Evolutionary conservation across 1,140 invertebrate genomes (phyloP).

Genomic region (Zaprionus nigranus): DNA sequence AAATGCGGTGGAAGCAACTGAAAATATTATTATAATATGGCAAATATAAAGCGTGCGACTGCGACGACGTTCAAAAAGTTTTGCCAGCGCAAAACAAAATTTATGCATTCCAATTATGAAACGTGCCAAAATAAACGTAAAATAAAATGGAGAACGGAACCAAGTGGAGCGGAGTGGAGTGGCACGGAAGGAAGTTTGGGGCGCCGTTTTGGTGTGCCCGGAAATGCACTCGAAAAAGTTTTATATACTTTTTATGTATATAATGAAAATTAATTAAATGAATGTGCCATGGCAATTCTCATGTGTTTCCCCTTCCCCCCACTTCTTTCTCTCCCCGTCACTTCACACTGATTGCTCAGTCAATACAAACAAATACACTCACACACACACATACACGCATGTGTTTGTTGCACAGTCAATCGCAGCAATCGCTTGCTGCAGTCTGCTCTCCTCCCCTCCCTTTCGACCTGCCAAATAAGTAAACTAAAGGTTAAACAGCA

Average conservation of each 20-base stretch:
- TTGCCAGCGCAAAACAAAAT: conserved; percentile 60
- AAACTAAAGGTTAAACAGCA: conserved; percentile 60
- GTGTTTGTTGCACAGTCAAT: conserved; percentile 29
- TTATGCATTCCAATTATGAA: conserved; percentile 81
- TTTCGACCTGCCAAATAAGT: conserved; percentile 34
- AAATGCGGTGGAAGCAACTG: conserved; percentile 62
- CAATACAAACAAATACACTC: conserved; percentile 30
- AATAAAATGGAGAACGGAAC: conserved; percentile 42
- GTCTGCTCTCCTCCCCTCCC: conserved; percentile 13
- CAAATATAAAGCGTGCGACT: conserved; percentile 62
- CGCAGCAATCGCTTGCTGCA: conserved; percentile 21
- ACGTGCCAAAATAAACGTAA: conserved; percentile 49
- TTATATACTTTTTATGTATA: conserved; percentile 30
- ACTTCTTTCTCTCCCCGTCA: not conserved
- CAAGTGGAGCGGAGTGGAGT: not conserved
- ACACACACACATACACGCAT: conserved; percentile 14
- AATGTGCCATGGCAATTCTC: conserved; percentile 21
- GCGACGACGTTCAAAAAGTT: conserved; percentile 48
- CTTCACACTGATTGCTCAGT: conserved; percentile 23
- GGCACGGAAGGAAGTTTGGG: conserved; percentile 29
- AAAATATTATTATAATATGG: conserved; percentile 82
- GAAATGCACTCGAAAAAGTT: conserved; percentile 55
- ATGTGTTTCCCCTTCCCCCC: not conserved
- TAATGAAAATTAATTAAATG: conserved; percentile 71
- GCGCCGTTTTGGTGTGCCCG: conserved; percentile 38